Percentiles rank a stretch among this genome's conserved stretches.
Evolutionary conservation across 2,113 vertebrate species (phyloP).

Genomic region (Eretmodus cyanostictus): DNA sequence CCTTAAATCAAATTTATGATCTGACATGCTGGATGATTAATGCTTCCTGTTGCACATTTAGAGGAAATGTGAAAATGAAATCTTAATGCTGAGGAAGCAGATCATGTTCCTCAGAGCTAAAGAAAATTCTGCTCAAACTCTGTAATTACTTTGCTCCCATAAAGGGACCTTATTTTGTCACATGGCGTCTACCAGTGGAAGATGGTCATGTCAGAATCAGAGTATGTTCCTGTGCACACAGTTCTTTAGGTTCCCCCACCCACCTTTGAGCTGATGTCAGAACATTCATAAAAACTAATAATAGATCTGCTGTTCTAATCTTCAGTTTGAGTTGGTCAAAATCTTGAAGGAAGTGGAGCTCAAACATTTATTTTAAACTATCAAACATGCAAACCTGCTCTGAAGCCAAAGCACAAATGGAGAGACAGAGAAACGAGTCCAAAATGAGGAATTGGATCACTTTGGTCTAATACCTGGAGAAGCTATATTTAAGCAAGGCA

Average conservation of each 20-base stretch:
- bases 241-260: not conserved
- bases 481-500: not conserved
- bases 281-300: not conserved
- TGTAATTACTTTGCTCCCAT: not conserved
- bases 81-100: rapidly evolving
- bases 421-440: not conserved
- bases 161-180: not conserved
- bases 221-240: not conserved
- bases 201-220: not conserved
- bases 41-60: not conserved
- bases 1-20: not conserved
- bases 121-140: not conserved
- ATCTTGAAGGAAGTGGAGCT: not conserved
- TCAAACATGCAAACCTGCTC: not conserved
- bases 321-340: not conserved
- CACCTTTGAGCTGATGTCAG: not conserved
- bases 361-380: not conserved
- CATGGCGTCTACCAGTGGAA: not conserved
- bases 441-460: not conserved
- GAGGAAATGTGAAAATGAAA: not conserved
- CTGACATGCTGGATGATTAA: rapidly evolving
- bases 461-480: not conserved
- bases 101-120: not conserved
- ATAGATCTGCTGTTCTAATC: not conserved
- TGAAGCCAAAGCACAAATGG: not conserved